Percentiles rank a stretch among this genome's conserved stretches.
These are phyloP conservation scores for Aspidiotus destructor DNA, from an alignment of 2,888 invertebrate species.

Conservation along the genomic window DNA sequence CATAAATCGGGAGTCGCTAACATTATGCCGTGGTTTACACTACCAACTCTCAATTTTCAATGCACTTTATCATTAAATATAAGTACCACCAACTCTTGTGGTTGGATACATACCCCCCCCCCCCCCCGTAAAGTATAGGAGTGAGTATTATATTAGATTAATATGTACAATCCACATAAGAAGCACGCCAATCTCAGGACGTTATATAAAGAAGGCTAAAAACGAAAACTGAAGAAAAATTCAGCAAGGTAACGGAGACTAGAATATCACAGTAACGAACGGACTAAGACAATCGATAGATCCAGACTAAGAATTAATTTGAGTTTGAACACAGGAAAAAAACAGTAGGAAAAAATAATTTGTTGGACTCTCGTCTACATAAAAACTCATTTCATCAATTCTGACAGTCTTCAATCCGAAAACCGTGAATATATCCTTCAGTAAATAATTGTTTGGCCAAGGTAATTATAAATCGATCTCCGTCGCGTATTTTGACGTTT, in stretches of 20 bases:
- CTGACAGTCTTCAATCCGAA: constrained; percentile 15
- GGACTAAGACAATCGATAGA: neutral
- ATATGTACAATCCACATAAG: too few species aligned
- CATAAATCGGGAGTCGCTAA: too few species aligned
- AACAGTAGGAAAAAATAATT: neutral
- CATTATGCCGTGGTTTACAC: too few species aligned
- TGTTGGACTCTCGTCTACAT: neutral
- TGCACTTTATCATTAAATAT: too few species aligned
- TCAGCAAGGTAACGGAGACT: neutral
- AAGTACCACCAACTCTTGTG: too few species aligned
- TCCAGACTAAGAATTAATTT: neutral
- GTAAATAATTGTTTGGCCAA: constrained; percentile 48
- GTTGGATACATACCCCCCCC: too few species aligned
- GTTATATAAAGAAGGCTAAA: neutral
- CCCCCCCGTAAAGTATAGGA: too few species aligned
- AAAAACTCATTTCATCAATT: neutral
- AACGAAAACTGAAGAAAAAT: constrained; percentile 2
- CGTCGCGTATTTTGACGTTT: constrained; percentile 49
- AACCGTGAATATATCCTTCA: constrained; percentile 37
- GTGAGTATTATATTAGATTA: too few species aligned
- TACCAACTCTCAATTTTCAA: too few species aligned
- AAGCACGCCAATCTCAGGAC: neutral
- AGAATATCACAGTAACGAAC: constrained; percentile 16
- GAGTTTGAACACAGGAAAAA: neutral
- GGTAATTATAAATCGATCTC: constrained; percentile 44